Conservation (phyloP, 2,113 vertebrate species). For the Phaetusa simplex region DNA sequence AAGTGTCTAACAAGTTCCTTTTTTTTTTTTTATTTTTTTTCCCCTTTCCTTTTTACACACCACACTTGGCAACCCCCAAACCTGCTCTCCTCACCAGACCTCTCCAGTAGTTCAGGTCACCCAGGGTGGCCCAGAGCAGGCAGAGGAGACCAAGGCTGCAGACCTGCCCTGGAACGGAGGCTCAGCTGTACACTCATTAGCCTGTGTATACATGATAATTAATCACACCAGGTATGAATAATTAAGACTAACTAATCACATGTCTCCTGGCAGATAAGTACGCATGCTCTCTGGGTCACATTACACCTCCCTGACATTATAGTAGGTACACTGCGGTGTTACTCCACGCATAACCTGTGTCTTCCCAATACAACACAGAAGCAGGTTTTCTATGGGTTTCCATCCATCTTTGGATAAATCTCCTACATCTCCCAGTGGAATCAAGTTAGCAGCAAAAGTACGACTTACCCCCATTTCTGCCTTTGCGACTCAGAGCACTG, state of each 20-base stretch:
- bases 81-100: background rate
- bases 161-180: background rate
- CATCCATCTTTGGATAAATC: background rate
- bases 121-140: background rate
- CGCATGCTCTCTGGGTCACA: background rate
- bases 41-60: too few relatives aligned
- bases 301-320: accelerated
- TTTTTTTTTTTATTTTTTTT: background rate
- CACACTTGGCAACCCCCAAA: background rate
- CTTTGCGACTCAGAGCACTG: background rate
- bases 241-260: background rate
- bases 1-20: background rate
- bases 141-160: background rate
- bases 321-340: accelerated
- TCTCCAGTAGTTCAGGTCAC: accelerated
- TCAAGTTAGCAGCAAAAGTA: background rate
- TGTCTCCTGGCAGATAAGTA: background rate
- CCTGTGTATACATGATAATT: background rate
- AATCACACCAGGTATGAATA: background rate
- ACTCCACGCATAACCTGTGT: background rate
- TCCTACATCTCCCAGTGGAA: background rate
- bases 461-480: background rate
- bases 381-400: background rate
- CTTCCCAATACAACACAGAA: background rate
- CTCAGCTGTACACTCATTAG: background rate